Evolutionary conservation across 35 echinoderm and acorn worm genomes (phyloP).

Genomic region (Diadema setosum): DNA sequence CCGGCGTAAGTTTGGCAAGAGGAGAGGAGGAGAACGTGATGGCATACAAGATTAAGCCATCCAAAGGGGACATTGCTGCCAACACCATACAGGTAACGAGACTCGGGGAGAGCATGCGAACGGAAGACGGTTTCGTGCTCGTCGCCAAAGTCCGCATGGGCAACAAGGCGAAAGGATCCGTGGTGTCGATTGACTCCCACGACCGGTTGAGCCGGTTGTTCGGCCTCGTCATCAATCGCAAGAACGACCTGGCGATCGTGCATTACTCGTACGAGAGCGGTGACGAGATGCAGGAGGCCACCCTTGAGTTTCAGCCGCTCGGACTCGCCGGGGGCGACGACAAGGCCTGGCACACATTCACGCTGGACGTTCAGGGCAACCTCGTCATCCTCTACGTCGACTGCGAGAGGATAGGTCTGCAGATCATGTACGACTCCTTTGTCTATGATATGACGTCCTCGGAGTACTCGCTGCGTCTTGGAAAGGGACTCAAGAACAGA

Average conservation of each 20-base stretch:
- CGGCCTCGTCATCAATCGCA: neutral
- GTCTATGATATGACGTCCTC: neutral
- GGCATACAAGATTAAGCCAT: neutral
- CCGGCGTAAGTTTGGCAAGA: neutral
- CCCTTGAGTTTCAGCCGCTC: neutral
- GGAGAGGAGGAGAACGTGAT: neutral
- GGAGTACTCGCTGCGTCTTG: neutral
- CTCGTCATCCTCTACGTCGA: neutral
- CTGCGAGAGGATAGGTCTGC: neutral
- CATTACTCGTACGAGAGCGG: neutral
- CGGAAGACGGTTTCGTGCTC: neutral
- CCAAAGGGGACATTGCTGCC: neutral
- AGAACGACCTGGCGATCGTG: neutral
- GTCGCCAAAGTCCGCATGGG: slow-evolving; percentile 11
- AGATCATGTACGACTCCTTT: neutral
- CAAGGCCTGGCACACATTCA: slow-evolving; percentile 6
- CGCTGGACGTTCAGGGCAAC: slow-evolving; percentile 8
- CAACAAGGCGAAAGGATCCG: neutral
- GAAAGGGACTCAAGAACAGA: neutral
- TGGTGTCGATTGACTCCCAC: neutral
- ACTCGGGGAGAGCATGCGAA: neutral
- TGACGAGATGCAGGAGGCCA: neutral
- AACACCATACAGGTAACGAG: neutral
- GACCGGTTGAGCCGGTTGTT: neutral
- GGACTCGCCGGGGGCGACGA: neutral